Conservation (phyloP, 1,140 invertebrate species). For the Saccostrea cuccullata region DNA sequence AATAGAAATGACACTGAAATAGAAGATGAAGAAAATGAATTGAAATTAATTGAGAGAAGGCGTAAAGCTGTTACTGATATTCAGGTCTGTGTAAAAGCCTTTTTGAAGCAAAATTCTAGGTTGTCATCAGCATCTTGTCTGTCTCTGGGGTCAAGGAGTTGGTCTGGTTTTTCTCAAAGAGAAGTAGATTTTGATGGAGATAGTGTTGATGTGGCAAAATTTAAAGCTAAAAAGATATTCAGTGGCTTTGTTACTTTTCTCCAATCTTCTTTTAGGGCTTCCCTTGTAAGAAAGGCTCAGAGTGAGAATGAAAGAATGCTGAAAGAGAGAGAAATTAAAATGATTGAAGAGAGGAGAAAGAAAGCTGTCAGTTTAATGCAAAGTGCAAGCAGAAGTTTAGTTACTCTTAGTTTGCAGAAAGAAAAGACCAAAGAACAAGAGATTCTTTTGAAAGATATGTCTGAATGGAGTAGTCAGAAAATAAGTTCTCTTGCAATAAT, state of each 20-base stretch:
- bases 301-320: not conserved
- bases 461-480: not conserved
- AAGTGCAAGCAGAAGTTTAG: slow-evolving; percentile 17
- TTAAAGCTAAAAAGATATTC: slow-evolving; percentile 80
- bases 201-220: slow-evolving; percentile 11
- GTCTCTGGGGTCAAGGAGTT: not conserved
- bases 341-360: slow-evolving; percentile 4
- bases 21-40: slow-evolving; percentile 64
- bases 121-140: not conserved
- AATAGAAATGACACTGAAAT: slow-evolving; percentile 15
- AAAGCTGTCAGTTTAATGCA: not conserved
- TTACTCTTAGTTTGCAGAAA: not conserved
- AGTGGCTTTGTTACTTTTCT: slow-evolving; percentile 78
- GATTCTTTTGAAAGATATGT: not conserved
- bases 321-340: slow-evolving; percentile 24
- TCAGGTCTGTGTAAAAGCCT: slow-evolving; percentile 85
- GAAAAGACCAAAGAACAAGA: not conserved
- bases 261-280: slow-evolving; percentile 14
- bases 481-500: not conserved
- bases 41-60: slow-evolving; percentile 38
- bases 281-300: slow-evolving; percentile 33
- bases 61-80: slow-evolving; percentile 81
- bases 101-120: not conserved
- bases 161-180: not conserved
- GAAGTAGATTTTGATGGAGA: not conserved